These are phyloP conservation scores for Cydia splendana DNA, from an alignment of 1,140 invertebrate genomes.

Conservation along the genomic window DNA sequence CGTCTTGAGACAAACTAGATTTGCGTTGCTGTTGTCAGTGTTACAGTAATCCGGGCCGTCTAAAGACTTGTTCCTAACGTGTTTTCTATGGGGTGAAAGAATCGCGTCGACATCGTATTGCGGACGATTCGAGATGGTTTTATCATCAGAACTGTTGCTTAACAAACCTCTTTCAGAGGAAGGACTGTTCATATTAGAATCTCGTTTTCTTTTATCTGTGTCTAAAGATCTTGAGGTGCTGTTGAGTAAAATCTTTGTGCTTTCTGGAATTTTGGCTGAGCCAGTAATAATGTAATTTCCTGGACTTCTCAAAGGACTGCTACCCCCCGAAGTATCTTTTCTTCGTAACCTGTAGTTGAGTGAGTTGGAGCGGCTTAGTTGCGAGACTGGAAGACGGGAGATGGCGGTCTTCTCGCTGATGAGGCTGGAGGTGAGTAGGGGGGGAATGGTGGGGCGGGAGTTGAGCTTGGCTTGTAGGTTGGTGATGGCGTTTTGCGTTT, in stretches of 20 bases:
- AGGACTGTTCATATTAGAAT: conserved; percentile 73
- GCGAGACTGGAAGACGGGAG: conserved; percentile 72
- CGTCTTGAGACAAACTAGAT: conserved; percentile 68
- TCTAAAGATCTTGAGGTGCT: conserved; percentile 71
- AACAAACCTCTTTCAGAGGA: conserved; percentile 59
- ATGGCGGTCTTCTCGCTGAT: conserved; percentile 72
- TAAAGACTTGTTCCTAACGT: conserved; percentile 60
- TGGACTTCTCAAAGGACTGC: conserved; percentile 74
- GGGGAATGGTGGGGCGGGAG: conserved; percentile 66
- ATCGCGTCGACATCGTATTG: conserved; percentile 59
- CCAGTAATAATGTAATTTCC: conserved; percentile 77
- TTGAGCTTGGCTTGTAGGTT: conserved; percentile 81
- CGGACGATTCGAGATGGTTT: conserved; percentile 64
- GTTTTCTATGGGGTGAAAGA: conserved; percentile 63
- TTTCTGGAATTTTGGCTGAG: conserved; percentile 61
- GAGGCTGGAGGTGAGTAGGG: conserved; percentile 67
- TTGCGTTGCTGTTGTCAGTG: conserved; percentile 66
- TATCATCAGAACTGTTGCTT: conserved; percentile 72
- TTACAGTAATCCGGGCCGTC: conserved; percentile 50
- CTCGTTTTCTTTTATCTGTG: conserved; percentile 56
- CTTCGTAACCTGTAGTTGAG: conserved; percentile 73
- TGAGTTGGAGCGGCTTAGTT: conserved; percentile 75
- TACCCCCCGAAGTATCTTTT: conserved; percentile 65
- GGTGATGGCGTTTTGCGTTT: conserved; percentile 85
- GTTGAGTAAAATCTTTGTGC: conserved; percentile 62